Base-by-base conservation (phyloP, 1,140 invertebrate species). In the Rhagoletis zephyria region DNA sequence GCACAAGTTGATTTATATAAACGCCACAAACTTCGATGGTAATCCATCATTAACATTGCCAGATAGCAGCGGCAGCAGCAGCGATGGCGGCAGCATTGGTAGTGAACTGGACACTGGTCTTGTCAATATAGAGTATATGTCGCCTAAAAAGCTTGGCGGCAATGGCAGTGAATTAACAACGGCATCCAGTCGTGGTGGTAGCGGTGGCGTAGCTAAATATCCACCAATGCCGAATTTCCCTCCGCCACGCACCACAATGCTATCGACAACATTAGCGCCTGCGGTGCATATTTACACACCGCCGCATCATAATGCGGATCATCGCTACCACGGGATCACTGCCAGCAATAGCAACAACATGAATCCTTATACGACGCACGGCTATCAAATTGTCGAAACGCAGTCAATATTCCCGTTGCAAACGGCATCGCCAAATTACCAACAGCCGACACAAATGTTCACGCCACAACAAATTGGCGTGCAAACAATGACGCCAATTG, bases 171-270 rank as follows among this genome's bases (percentile, higher is more conserved):
- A 90, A 85, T 30, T 89, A 42, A 90, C 89, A 74, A 90, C 90
- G 16, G 86, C 89, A 85, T 87, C 89, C 12, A 64, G 56, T 56
- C 74, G 67, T 7, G 48, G 48, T n/a, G 48, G 45, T n/a, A 59
- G 86, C 1, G 63, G 51, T 3, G 74, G 85, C 19, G 86, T 12
- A 1, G 89, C 89, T 63, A 89, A 89, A 87, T 90, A 89, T 77
- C 85, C 85, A 87, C 63, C 86, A n/a, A 88, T 74, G 60, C 91
- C 91, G n/a, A 90, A 90, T 64, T 88, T 91, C 87, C 91, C 91
- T 85, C 91, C 91, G 87, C 91, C 91, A 10, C 90, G 91, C 16
- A 86, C 91, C 1, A 89, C 86, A 42, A 59, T 88, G 65, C 45
- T 85, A 65, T 10, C 87, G 16, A 63, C 87, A 88, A 42, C 87